phyloP scores from a whole-genome alignment of 2,797 vertebrate genomes.

The Tamandua tetradactyla region DNA sequence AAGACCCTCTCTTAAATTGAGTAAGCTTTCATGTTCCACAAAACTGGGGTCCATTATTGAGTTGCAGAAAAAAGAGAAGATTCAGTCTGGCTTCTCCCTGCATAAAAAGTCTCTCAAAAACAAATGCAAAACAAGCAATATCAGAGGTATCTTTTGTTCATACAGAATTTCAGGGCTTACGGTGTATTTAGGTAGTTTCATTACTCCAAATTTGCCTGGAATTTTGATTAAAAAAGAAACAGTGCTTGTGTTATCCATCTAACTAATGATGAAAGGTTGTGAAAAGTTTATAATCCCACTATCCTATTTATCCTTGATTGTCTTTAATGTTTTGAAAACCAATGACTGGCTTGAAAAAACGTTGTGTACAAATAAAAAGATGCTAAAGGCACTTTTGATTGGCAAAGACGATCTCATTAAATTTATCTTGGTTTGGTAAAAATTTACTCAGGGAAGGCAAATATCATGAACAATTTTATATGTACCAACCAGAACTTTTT shows the following conservation, averaged over 20 bases:
- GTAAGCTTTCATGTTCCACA: too few relatives aligned
- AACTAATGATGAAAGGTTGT: not conserved
- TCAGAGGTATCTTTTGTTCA: too few relatives aligned
- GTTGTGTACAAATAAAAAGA: not conserved
- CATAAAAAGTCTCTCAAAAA: too few relatives aligned
- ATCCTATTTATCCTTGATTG: not conserved
- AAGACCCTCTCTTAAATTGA: too few relatives aligned
- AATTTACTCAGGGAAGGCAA: not conserved
- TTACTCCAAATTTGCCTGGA: not conserved
- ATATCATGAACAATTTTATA: not conserved
- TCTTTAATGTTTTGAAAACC: not conserved
- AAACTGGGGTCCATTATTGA: too few relatives aligned
- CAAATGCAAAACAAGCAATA: too few relatives aligned
- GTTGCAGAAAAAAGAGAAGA: too few relatives aligned
- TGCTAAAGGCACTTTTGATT: not conserved
- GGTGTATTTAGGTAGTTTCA: not conserved
- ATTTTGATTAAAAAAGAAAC: not conserved
- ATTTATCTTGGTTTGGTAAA: not conserved
- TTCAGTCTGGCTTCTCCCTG: too few relatives aligned
- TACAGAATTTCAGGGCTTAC: not conserved
- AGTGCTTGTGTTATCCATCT: not conserved
- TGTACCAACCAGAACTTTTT: not conserved
- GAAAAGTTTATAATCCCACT: not conserved
- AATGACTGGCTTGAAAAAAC: not conserved
- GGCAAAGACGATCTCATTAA: not conserved